These are phyloP conservation scores for Psittacula derbiana DNA, from an alignment of 2,797 vertebrate species.

Conservation along the genomic window DNA sequence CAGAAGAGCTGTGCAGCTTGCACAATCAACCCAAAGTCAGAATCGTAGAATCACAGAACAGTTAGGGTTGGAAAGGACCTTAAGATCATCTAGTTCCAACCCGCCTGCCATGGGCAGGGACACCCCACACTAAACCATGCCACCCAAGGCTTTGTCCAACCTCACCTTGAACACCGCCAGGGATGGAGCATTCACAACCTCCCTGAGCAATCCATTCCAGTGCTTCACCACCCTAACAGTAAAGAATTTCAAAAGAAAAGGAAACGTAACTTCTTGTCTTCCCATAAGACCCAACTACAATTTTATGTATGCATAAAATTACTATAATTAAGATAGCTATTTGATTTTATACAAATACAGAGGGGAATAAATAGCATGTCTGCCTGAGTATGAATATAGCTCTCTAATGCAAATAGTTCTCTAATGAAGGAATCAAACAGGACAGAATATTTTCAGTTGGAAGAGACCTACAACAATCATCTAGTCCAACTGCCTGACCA, in stretches of 20 bases:
- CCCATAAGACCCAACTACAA: background rate
- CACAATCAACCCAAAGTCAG: background rate
- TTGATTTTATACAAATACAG: background rate
- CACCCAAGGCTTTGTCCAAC: too few species aligned
- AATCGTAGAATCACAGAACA: too few species aligned
- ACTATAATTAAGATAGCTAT: background rate
- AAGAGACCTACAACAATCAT: background rate
- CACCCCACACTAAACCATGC: too few species aligned
- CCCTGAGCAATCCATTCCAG: too few species aligned
- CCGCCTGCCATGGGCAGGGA: too few species aligned
- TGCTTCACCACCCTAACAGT: too few species aligned
- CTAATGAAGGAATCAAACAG: background rate
- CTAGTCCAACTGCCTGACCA: background rate
- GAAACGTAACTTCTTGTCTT: background rate
- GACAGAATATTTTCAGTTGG: background rate
- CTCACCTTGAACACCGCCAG: too few species aligned
- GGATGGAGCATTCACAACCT: too few species aligned
- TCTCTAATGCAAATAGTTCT: background rate
- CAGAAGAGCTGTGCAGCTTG: background rate
- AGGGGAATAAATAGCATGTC: background rate
- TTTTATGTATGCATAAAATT: background rate
- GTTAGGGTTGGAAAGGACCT: too few species aligned
- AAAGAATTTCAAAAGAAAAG: background rate
- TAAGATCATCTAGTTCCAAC: too few species aligned
- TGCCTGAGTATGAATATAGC: background rate